These are phyloP conservation scores for Chlamydotis undulata DNA, from an alignment of 2,113 vertebrate genomes.

Conservation along the genomic window DNA sequence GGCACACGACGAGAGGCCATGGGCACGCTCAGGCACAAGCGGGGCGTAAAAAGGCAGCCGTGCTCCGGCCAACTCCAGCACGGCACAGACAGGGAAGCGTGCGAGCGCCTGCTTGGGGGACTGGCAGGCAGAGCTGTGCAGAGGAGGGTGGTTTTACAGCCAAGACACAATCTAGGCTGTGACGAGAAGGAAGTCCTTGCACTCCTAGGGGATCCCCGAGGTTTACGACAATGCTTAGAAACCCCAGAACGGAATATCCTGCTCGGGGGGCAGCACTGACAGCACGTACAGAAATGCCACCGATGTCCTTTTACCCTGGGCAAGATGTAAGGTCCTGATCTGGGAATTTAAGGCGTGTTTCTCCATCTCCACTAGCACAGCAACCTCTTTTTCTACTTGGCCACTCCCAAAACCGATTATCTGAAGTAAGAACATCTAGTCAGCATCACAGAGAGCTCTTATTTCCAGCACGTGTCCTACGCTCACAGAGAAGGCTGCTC, in stretches of 20 bases:
- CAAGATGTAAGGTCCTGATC: not conserved
- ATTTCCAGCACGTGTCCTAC: not conserved
- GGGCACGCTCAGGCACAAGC: accelerated
- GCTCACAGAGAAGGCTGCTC: not conserved
- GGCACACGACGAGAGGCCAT: accelerated
- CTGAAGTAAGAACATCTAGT: not conserved
- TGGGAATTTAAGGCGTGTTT: not conserved
- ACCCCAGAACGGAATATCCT: not conserved
- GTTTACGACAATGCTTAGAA: not conserved
- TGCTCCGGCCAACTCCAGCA: accelerated
- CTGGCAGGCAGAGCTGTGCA: not conserved
- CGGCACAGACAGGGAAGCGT: accelerated
- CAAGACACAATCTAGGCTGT: accelerated
- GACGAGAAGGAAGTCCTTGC: not conserved
- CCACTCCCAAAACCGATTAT: not conserved
- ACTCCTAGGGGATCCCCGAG: not conserved
- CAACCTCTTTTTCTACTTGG: not conserved
- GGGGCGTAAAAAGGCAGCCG: accelerated
- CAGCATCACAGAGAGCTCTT: not conserved
- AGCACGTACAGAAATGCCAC: accelerated
- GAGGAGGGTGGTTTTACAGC: not conserved
- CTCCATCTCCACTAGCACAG: not conserved
- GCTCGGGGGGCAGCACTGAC: not conserved
- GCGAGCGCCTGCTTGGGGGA: not conserved
- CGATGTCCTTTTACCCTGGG: not conserved